A percentile compares a stretch with the other conserved stretches of the same genome.
Conservation (phyloP, 2,888 invertebrate genomes). For the Silvanus unidentatus region DNA sequence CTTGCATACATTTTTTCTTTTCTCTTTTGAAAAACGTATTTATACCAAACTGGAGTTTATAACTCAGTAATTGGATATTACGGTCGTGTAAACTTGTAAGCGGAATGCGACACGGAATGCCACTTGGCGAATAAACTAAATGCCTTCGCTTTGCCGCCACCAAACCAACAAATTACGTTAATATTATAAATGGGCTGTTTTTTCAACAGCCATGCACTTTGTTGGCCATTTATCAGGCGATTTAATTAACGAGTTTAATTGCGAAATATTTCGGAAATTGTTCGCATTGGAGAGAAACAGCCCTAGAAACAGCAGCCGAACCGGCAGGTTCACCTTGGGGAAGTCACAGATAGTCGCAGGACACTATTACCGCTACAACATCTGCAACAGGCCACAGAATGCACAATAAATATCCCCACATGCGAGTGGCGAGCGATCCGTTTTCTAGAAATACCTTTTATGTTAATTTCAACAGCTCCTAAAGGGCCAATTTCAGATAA, state of each 20-base stretch:
- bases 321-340: constrained; percentile 2
- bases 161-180: constrained; percentile 21
- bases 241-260: too few relatives aligned
- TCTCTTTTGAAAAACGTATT: background rate
- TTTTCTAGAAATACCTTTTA: too few relatives aligned
- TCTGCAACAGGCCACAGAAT: background rate
- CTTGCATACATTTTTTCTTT: too few relatives aligned
- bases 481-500: too few relatives aligned
- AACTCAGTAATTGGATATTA: constrained; percentile 42
- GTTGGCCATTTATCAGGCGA: too few relatives aligned
- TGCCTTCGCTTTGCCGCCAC: constrained; percentile 23
- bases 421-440: too few relatives aligned
- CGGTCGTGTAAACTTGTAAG: constrained; percentile 41
- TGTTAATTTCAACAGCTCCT: too few relatives aligned
- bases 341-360: background rate
- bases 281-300: too few relatives aligned
- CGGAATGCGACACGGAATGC: constrained; percentile 40
- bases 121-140: constrained; percentile 35
- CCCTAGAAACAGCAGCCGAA: background rate
- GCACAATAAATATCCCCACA: too few relatives aligned
- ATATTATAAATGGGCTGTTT: too few relatives aligned
- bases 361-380: constrained; percentile 1
- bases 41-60: constrained; percentile 1
- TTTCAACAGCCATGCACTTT: too few relatives aligned
- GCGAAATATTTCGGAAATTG: too few relatives aligned